Base-by-base conservation (phyloP, 2,888 invertebrate genomes). In the Polymixis flavicincta region DNA sequence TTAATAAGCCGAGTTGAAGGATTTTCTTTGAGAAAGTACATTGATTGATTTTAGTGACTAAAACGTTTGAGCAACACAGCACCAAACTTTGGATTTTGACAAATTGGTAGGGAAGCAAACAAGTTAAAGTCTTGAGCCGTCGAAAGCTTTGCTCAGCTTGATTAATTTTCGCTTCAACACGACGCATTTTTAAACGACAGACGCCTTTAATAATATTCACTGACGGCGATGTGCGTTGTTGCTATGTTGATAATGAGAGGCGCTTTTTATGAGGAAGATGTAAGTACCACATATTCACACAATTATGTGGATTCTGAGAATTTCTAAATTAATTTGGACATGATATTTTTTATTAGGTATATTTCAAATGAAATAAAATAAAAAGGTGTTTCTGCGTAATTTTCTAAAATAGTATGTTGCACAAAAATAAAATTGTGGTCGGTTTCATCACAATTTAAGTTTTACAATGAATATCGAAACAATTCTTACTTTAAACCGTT, bases 11-110 rank as follows among this genome's bases (percentile, higher is more conserved):
- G 2, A 42, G 32, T 19, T 50, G 6, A 55, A 55, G 19, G 45
- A 54, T 28, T 73, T 55, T 45, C n/a, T 55, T 25, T 37, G 37
- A 37, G 37, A 37, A 37, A 37, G 37, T 37, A 37, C 3, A 37
- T 37, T 37, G 37, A 37, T 37, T 37, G 37, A 37, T 37, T 37
- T 37, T 11, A n/a, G 7, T n/a, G 19, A 45, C 14, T 45, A 37
- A 61, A 66, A 65, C 5, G 48, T 78, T 86, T 80, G 68, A 73
- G 65, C 64, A 82, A 73, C 74, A 11, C 69, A 59, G 65, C 22
- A 48, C n/a, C 67, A 68, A 82, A 82, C 65, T 87, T 82, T 79
- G 61, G 83, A 85, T 89, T 87, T 89, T 89, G 88, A 89, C 87
- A 89, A 89, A 90, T 88, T 83, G 81, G 84, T 64, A 71, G 28